A percentile compares a stretch with the other conserved stretches of the same genome.
phyloP scores from a whole-genome alignment of 2,888 invertebrate species.

The Ochlodes sylvanus region DNA sequence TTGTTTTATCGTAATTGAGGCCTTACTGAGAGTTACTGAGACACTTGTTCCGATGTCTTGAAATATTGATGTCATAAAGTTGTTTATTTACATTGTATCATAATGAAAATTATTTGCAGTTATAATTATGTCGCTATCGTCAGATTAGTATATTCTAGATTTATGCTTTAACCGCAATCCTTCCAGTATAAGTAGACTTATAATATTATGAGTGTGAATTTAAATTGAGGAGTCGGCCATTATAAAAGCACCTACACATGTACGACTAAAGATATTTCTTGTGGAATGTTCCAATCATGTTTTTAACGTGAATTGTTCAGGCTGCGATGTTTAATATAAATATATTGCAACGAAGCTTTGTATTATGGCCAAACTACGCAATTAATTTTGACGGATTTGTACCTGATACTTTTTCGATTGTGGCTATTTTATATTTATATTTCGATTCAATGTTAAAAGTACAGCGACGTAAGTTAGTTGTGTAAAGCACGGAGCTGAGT shows the following conservation, averaged over 20 bases:
- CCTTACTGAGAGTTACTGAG: conserved; percentile 27
- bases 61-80: conserved; percentile 13
- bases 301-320: conserved; percentile 5
- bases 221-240: too few relatives aligned
- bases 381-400: conserved; percentile 30
- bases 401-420: conserved; percentile 30
- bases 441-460: conserved; percentile 7
- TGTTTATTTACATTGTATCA: neutral
- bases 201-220: neutral
- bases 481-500: neutral
- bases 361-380: conserved; percentile 27
- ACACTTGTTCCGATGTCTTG: conserved; percentile 7
- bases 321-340: conserved; percentile 23
- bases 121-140: neutral
- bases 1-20: conserved; percentile 15
- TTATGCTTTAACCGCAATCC: conserved; percentile 24
- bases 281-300: neutral
- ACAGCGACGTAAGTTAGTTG: conserved; percentile 18
- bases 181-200: conserved; percentile 20
- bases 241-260: too few relatives aligned
- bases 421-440: conserved; percentile 11
- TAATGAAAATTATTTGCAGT: neutral
- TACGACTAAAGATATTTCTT: too few relatives aligned
- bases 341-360: conserved; percentile 32
- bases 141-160: conserved; percentile 10